Evolutionary conservation across 2,113 vertebrate species (phyloP).

Genomic region (Emydura subglobosa): DNA sequence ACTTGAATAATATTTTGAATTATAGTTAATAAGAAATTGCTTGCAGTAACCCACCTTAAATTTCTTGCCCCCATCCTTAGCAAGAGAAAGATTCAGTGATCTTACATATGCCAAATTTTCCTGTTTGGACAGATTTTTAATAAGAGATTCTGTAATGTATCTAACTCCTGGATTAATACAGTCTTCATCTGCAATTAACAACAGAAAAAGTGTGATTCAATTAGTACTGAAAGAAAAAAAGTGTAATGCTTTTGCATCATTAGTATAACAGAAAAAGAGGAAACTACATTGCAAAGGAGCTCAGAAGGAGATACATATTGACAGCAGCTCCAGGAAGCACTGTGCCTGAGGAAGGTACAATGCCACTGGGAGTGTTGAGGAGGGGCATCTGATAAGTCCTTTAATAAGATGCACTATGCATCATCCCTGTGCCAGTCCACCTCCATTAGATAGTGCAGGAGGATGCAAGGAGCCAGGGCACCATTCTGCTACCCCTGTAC

Average conservation of each 20-base stretch:
- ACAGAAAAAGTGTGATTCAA: constrained; percentile 28
- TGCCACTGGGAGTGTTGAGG: neutral
- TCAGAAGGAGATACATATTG: neutral
- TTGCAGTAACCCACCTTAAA: constrained; percentile 80
- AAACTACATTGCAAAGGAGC: neutral
- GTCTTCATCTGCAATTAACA: constrained; percentile 77
- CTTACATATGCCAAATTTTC: constrained; percentile 79
- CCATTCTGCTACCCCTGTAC: neutral
- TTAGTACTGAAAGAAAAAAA: neutral
- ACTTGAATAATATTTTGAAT: neutral
- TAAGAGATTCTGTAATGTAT: constrained; percentile 86
- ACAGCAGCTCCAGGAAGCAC: neutral
- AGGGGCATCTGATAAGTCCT: neutral
- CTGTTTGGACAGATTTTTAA: constrained; percentile 83
- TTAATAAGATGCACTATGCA: neutral
- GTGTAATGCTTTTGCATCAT: neutral
- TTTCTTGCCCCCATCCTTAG: constrained; percentile 83
- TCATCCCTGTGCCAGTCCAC: neutral
- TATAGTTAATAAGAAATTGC: neutral
- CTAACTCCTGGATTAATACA: constrained; percentile 72
- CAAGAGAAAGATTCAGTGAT: constrained; percentile 85
- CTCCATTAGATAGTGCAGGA: fast-evolving
- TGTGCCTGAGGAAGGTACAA: neutral
- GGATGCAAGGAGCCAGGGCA: neutral
- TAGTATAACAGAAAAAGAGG: neutral